Evolutionary conservation across 1,140 invertebrate genomes (phyloP), one percentile per base, ranked within the genome.

Genomic region (Trichomalopsis sarcophagae): DNA sequence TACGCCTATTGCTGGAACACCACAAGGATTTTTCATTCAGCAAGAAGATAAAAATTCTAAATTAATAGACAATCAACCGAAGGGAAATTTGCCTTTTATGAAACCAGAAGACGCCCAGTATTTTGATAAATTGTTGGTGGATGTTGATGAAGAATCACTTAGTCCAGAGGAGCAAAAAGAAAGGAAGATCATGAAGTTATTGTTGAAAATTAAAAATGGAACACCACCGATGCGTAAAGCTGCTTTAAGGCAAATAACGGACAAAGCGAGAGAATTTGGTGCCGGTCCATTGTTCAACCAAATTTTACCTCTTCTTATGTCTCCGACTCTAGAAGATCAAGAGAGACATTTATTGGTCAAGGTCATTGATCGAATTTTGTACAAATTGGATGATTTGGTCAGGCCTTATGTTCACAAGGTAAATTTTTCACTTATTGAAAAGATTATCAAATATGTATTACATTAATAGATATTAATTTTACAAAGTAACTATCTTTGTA

Each of bases 71-170:
- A 98, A 98, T 91, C 99, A 99, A 92, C 99, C 99, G 0, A 99
- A 99, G 92, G 96, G 95, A 55, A 99, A 99, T 94, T 94, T 99
- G 80, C 99, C 99, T 27, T 98, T 99, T 91, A 97, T 99, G 95
- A 99, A 99, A 92, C 99, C 99, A 0, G 99, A 99, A 94, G 99
- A 99, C 94, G 98, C 99, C 30, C 99, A 99, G 93, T 99, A 99
- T 94, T 99, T 99, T 93, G 99, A 99, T 92, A 99, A 99, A 94
- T 94, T 99, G 44, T 93, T 99, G 73, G 95, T 99, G 50, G 99
- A 99, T 92, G 98, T 99, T 11, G 99, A 99, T 92, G 99, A 99
- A 94, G 98, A 99, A 89, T 94, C 96, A 0, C 94, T 99, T n/a
- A 97, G 97, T 83, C 98, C 98, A 1, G 99, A 99, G 90, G 99